These are phyloP conservation scores for Temnothorax rugatulus DNA, from an alignment of 2,888 invertebrate species.

Conservation along the genomic window DNA sequence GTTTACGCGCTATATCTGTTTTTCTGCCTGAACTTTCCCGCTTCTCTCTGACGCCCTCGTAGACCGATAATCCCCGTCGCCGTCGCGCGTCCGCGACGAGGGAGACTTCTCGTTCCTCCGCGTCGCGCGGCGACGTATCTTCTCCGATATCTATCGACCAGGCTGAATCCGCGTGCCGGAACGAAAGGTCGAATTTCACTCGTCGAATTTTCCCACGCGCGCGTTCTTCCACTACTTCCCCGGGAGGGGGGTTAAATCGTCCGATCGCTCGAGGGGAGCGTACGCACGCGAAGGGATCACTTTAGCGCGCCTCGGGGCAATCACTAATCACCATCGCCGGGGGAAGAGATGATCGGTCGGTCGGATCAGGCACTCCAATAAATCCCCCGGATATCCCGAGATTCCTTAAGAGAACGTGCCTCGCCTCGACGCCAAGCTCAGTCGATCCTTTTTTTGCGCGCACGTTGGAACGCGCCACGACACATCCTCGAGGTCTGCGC, in stretches of 20 bases:
- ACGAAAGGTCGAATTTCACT: not conserved
- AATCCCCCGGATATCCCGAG: not conserved
- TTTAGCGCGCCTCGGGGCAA: not conserved
- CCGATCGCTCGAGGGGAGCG: not conserved
- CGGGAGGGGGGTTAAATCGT: not conserved
- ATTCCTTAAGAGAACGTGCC: not conserved
- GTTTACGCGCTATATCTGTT: slow-evolving; percentile 31
- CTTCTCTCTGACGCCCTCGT: slow-evolving; percentile 12
- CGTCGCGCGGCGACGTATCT: not conserved
- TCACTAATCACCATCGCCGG: slow-evolving; percentile 27
- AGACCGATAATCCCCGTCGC: slow-evolving; percentile 21
- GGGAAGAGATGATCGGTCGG: not conserved
- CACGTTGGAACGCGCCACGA: slow-evolving; percentile 72
- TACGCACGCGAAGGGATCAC: not conserved
- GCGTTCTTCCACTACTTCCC: not conserved
- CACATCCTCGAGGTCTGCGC: slow-evolving; percentile 69
- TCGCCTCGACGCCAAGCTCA: slow-evolving; percentile 22
- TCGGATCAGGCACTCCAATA: not conserved
- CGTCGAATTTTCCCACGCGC: not conserved
- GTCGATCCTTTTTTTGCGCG: slow-evolving; percentile 75
- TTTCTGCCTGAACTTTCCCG: slow-evolving; percentile 30
- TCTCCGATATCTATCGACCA: not conserved
- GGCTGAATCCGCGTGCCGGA: not conserved
- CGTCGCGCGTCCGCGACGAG: not conserved
- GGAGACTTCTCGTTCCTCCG: not conserved